Evolutionary conservation across 2,113 vertebrate species (phyloP).

Genomic region (Sardina pilchardus): DNA sequence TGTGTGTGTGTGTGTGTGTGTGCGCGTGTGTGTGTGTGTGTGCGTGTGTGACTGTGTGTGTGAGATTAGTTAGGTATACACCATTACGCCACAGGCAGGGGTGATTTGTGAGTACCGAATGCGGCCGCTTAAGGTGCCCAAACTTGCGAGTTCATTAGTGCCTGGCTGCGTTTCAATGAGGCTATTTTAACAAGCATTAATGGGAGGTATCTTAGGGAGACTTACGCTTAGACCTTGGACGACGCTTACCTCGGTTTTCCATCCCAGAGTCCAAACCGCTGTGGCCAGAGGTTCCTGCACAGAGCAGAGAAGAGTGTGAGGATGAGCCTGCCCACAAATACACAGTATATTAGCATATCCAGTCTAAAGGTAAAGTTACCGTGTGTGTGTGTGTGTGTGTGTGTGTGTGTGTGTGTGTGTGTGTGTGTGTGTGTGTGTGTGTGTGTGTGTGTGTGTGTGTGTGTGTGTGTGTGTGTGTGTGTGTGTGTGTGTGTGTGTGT

Average conservation of each 20-base stretch:
- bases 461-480: too few species aligned
- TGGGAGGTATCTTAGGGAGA: background rate
- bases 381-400: too few species aligned
- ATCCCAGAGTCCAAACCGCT: slow-evolving; percentile 58
- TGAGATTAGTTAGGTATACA: background rate
- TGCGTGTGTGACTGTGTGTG: background rate
- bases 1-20: background rate
- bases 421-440: too few species aligned
- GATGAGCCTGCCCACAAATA: background rate
- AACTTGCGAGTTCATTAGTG: background rate
- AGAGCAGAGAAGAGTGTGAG: slow-evolving; percentile 1
- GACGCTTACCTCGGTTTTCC: slow-evolving; percentile 69
- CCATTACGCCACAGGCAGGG: background rate
- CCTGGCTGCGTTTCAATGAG: background rate
- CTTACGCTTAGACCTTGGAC: background rate
- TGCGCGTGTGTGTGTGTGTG: background rate
- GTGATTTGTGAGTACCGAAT: background rate
- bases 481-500: background rate
- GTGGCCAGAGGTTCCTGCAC: slow-evolving; percentile 57
- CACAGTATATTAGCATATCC: too few species aligned
- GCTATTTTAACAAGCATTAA: background rate
- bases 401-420: background rate
- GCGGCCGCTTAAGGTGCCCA: background rate
- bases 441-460: background rate
- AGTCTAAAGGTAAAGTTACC: too few species aligned